Evolutionary conservation across 2,888 invertebrate genomes (phyloP).

Genomic region (Nymphalis c-album): DNA sequence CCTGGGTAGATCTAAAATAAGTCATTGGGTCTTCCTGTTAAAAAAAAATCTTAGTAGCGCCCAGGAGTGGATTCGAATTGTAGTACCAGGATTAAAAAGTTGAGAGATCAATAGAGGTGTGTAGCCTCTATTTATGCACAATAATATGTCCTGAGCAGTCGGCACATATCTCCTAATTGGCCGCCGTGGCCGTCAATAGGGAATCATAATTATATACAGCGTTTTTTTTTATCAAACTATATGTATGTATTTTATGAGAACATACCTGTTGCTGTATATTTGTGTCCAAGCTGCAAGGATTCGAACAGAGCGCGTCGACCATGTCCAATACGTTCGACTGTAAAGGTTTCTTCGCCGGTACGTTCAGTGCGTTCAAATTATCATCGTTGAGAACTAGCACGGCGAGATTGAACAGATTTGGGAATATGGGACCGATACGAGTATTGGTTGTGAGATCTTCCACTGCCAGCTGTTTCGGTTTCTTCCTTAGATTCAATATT

Average conservation of each 20-base stretch:
- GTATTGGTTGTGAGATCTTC: slow-evolving; percentile 81
- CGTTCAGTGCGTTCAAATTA: slow-evolving; percentile 73
- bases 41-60: too few relatives aligned
- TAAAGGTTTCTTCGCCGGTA: slow-evolving; percentile 71
- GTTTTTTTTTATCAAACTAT: not conserved
- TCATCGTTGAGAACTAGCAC: slow-evolving; percentile 82
- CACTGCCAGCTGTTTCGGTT: slow-evolving; percentile 78
- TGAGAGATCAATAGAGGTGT: too few relatives aligned
- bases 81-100: too few relatives aligned
- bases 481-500: slow-evolving; percentile 76
- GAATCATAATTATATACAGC: not conserved
- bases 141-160: too few relatives aligned
- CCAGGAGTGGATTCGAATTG: too few relatives aligned
- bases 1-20: too few relatives aligned
- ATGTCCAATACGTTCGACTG: slow-evolving; percentile 78
- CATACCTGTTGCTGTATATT: slow-evolving; percentile 81
- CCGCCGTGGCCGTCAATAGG: too few relatives aligned
- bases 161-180: too few relatives aligned
- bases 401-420: slow-evolving; percentile 82
- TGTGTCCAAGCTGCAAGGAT: slow-evolving; percentile 79
- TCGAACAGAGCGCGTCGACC: slow-evolving; percentile 81
- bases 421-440: slow-evolving; percentile 81
- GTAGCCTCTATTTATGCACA: too few relatives aligned
- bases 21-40: too few relatives aligned
- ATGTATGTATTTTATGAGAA: not conserved